These are phyloP conservation scores for Tipula confusa DNA, from an alignment of 2,888 invertebrate species.

Conservation along the genomic window DNA sequence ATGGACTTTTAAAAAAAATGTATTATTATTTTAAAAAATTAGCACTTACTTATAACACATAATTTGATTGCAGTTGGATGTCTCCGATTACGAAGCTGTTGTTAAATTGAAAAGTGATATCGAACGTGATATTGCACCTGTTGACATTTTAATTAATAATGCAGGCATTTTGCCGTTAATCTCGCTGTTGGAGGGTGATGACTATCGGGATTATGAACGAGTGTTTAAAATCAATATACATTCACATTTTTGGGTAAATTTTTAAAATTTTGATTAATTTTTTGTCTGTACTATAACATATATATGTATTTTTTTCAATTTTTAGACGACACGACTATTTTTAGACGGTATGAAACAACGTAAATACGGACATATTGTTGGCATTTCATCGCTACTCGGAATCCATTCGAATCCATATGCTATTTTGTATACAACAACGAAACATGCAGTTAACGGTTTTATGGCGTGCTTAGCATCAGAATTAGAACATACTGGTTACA, in stretches of 20 bases:
- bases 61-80: neutral
- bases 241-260: constrained; percentile 40
- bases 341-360: constrained; percentile 39
- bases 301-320: neutral
- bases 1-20: neutral
- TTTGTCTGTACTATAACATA: constrained; percentile 31
- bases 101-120: constrained; percentile 32
- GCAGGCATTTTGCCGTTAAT: constrained; percentile 40
- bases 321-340: constrained; percentile 35
- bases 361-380: constrained; percentile 39
- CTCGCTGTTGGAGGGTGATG: constrained; percentile 36
- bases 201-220: constrained; percentile 37
- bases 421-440: neutral
- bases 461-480: constrained; percentile 21
- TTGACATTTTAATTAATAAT: constrained; percentile 41
- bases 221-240: constrained; percentile 40
- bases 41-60: neutral
- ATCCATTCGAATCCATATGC: neutral
- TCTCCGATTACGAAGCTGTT: constrained; percentile 28
- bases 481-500: neutral
- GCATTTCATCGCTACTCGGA: constrained; percentile 37
- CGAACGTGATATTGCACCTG: constrained; percentile 35
- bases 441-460: neutral
- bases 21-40: neutral
- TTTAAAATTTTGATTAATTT: too few species aligned